phyloP scores from a whole-genome alignment of 2,888 invertebrate species.

The Spicauda simplicius region DNA sequence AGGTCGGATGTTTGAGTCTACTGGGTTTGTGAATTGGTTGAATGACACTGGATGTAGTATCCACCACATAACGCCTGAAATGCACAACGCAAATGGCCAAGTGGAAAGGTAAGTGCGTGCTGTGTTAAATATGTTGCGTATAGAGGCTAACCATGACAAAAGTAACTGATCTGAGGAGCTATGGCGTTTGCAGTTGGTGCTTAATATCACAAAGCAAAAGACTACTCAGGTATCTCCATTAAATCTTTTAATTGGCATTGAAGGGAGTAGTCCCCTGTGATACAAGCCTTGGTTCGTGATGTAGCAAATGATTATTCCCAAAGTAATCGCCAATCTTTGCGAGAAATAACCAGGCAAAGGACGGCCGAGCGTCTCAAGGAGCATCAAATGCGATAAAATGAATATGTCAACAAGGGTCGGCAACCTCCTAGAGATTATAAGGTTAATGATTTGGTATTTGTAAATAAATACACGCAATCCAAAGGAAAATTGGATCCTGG shows the following conservation, averaged over 20 bases:
- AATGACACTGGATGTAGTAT: slow-evolving; percentile 37
- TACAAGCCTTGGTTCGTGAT: slow-evolving; percentile 37
- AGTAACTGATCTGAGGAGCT: slow-evolving; percentile 26
- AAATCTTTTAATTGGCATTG: slow-evolving; percentile 29
- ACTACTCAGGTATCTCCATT: slow-evolving; percentile 34
- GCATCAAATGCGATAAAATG: neutral
- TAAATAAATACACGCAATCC: neutral
- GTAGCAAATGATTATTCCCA: slow-evolving; percentile 26
- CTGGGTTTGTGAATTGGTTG: slow-evolving; percentile 35
- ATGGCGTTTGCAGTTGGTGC: slow-evolving; percentile 35
- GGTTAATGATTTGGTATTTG: neutral
- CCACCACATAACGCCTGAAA: slow-evolving; percentile 42
- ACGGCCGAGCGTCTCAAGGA: neutral
- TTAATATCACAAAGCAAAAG: slow-evolving; percentile 39
- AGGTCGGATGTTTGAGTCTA: slow-evolving; percentile 43
- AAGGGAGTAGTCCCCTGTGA: slow-evolving; percentile 35
- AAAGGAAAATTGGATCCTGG: slow-evolving; percentile 16
- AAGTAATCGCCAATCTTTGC: slow-evolving; percentile 16
- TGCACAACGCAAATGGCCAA: slow-evolving; percentile 40
- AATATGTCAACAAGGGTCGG: neutral
- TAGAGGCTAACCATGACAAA: slow-evolving; percentile 15
- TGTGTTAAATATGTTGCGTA: slow-evolving; percentile 31
- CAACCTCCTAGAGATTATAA: neutral
- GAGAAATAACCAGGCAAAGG: neutral
- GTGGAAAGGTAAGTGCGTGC: slow-evolving; percentile 39